phyloP scores from a whole-genome alignment of 2,797 vertebrate species.

The Hybognathus amarus region DNA sequence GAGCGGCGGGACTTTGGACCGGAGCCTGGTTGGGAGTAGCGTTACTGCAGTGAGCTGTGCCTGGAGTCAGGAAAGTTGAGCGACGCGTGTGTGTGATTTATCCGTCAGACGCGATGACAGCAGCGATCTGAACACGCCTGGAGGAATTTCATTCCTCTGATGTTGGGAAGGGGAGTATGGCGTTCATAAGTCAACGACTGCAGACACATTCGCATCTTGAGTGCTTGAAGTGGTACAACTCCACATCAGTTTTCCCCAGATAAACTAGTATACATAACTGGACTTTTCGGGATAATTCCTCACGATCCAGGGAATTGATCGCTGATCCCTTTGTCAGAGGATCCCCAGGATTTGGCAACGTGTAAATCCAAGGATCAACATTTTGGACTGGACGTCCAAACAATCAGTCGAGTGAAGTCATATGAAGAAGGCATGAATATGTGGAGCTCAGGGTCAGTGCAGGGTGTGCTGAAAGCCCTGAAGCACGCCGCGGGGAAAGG shows the following conservation, averaged over 20 bases:
- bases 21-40: conserved; percentile 48
- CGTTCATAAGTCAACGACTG: conserved; percentile 55
- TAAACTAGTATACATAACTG: conserved; percentile 58
- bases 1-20: conserved; percentile 65
- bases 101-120: neutral
- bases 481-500: conserved; percentile 79
- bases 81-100: conserved; percentile 6
- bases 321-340: neutral
- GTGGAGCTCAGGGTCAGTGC: conserved; percentile 76
- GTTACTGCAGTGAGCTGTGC: conserved; percentile 55
- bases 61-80: conserved; percentile 63
- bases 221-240: conserved; percentile 60
- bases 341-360: neutral
- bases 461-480: conserved; percentile 78
- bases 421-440: conserved; percentile 65
- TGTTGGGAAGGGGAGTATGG: conserved; percentile 62
- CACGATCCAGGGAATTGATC: neutral
- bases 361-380: conserved; percentile 34
- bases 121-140: neutral
- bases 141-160: conserved; percentile 6
- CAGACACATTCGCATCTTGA: conserved; percentile 52
- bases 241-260: conserved; percentile 69
- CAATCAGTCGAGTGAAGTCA: conserved; percentile 22
- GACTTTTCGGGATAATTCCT: neutral
- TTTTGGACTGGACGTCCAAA: conserved; percentile 20